phyloP scores from a whole-genome alignment of 53 echinoderm and acorn worm genomes.

The Apostichopus leukothele region DNA sequence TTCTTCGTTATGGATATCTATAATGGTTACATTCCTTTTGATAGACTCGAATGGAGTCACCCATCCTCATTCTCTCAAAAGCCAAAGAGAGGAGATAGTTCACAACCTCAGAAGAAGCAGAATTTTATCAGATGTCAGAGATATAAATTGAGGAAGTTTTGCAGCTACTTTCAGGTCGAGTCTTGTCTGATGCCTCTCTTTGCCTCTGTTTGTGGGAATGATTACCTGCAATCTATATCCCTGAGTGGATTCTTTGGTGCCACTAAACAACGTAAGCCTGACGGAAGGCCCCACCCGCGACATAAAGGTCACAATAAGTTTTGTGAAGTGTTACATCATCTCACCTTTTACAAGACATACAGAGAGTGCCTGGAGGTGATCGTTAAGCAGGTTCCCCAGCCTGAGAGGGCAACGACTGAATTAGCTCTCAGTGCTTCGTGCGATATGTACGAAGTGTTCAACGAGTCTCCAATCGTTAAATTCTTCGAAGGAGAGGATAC shows the following conservation, averaged over 20 bases:
- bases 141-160: conserved; percentile 51
- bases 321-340: conserved; percentile 29
- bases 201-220: conserved; percentile 82
- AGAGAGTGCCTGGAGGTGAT: conserved; percentile 31
- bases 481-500: not conserved
- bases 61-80: not conserved
- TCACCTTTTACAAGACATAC: conserved; percentile 20
- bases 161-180: conserved; percentile 66
- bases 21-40: conserved; percentile 83
- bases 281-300: conserved; percentile 12
- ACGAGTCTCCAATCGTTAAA: not conserved
- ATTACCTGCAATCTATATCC: conserved; percentile 62
- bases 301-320: conserved; percentile 27
- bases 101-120: conserved; percentile 16
- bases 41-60: conserved; percentile 59
- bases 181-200: conserved; percentile 77
- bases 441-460: conserved; percentile 15
- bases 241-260: conserved; percentile 36
- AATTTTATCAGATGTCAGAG: conserved; percentile 28
- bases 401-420: conserved; percentile 18
- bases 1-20: conserved; percentile 81
- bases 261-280: conserved; percentile 12
- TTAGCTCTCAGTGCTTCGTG: not conserved
- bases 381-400: not conserved
- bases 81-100: not conserved